A percentile compares a stretch with the other conserved stretches of the same genome.
phyloP scores from a whole-genome alignment of 64 coral and sea anemone species.

The Hydrozoanthus tunicans region DNA sequence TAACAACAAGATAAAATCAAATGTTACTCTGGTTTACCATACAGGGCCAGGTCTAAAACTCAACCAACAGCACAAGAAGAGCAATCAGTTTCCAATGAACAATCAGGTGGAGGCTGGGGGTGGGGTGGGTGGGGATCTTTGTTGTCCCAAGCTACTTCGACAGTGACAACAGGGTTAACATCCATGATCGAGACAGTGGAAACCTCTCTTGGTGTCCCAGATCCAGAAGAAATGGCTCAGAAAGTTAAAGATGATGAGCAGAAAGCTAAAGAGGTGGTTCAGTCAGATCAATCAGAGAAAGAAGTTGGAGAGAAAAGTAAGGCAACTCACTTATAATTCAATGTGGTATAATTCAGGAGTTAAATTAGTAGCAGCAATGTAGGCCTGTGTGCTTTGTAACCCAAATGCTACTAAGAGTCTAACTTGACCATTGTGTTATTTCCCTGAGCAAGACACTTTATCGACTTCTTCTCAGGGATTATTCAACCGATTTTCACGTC shows the following conservation, averaged over 20 bases:
- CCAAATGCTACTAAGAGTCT: too few relatives aligned
- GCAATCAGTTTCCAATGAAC: conserved; percentile 7
- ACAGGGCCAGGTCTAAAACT: background rate
- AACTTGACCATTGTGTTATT: too few relatives aligned
- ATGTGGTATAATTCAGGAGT: background rate
- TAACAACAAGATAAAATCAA: background rate
- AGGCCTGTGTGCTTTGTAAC: too few relatives aligned
- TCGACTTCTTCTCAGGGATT: too few relatives aligned
- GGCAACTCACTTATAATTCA: background rate
- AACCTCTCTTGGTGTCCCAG: conserved; percentile 88
- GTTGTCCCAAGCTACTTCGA: conserved; percentile 85
- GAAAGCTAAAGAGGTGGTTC: conserved; percentile 28
- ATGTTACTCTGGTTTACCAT: background rate
- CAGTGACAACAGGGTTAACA: conserved; percentile 88
- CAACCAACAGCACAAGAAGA: background rate
- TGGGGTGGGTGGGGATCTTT: conserved; percentile 93
- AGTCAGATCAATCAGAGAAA: conserved; percentile 23
- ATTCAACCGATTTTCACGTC: too few relatives aligned
- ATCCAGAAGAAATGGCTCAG: conserved; percentile 82
- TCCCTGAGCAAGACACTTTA: too few relatives aligned
- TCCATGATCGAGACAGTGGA: conserved; percentile 98
- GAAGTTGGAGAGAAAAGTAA: conserved; percentile 21
- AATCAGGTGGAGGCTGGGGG: conserved; percentile 63
- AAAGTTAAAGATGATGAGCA: conserved; percentile 78
- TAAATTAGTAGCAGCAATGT: too few relatives aligned